Percentiles rank a stretch among this genome's conserved stretches.
Evolutionary conservation across 2,113 vertebrate species (phyloP).

Genomic region (Tyto alba): DNA sequence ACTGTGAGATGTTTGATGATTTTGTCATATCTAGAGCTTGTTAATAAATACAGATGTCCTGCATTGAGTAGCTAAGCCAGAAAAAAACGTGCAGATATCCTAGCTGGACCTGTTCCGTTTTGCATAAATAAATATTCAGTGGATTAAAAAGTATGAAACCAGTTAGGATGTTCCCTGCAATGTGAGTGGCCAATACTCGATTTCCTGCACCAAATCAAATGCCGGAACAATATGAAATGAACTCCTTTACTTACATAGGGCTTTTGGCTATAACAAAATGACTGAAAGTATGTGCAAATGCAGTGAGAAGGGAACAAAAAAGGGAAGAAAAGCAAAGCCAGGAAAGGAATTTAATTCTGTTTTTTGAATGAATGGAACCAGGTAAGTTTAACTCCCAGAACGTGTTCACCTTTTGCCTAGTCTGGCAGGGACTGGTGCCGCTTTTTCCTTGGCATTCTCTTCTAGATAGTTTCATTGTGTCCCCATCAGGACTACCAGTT

Average conservation of each 20-base stretch:
- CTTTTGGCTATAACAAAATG: not conserved
- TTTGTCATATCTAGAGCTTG: not conserved
- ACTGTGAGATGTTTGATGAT: not conserved
- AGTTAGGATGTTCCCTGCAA: not conserved
- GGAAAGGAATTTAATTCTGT: not conserved
- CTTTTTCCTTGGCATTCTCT: not conserved
- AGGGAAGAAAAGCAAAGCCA: not conserved
- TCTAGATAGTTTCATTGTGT: not conserved
- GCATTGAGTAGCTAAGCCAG: not conserved
- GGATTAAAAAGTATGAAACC: not conserved
- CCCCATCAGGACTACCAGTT: not conserved
- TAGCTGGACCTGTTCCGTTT: not conserved
- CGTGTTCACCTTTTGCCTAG: not conserved
- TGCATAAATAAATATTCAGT: not conserved
- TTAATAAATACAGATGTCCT: not conserved
- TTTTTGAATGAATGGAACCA: not conserved
- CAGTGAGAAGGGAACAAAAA: not conserved
- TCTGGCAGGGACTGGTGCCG: not conserved
- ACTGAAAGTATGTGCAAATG: not conserved
- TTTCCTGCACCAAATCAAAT: not conserved
- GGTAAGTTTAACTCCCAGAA: not conserved
- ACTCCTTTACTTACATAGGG: not conserved
- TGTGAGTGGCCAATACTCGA: accelerated
- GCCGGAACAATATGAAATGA: not conserved
- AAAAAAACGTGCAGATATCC: not conserved